Base-by-base conservation (phyloP, 1,140 invertebrate species). In the Phortica variegata region DNA sequence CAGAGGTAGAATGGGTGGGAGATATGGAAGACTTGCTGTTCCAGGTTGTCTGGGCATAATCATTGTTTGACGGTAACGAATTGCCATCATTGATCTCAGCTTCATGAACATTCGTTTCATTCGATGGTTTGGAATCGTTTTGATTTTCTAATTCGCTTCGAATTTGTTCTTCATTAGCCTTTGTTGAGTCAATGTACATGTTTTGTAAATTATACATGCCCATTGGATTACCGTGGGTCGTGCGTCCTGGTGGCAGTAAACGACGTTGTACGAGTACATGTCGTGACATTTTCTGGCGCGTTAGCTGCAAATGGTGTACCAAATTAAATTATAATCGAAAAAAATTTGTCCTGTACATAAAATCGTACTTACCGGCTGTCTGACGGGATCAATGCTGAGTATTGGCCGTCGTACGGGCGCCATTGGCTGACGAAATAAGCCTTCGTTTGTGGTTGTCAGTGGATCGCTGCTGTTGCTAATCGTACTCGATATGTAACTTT, bases 221-320 rank as follows among this genome's bases (percentile, higher is more conserved):
- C 1, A 70, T 34, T 42, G 60, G 13, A 40, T 70, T n/a, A n/a
- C n/a, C n/a, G n/a, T n/a, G n/a, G n/a, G n/a, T n/a, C n/a, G n/a
- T n/a, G n/a, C n/a, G n/a, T n/a, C n/a, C n/a, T 1, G 62, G 70
- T 19, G 49, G 15, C 43, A 73, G 19, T 1, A 73, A 51, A 10
- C 65, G 58, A 16, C 71, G 66, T 47, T 73, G 70, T 36, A 73
- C 71, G 6, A 73, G 45, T 34, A 71, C 57, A 39, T 71, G 71
- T 0, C 66, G 58, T 23, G 61, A 71, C 32, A 71, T 44, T 48
- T 65, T 71, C 16, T 68, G 70, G 0, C 71, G 62, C 9, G 65
- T 60, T 3, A 71, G 48, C 71, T 73, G 39, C 5, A 31, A 32
- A 5, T 7, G 9, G 4, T 0, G 26, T 12, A n/a, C n/a, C 6